Conservation (phyloP, 2,888 invertebrate species). For the Augochlorella aurata region DNA sequence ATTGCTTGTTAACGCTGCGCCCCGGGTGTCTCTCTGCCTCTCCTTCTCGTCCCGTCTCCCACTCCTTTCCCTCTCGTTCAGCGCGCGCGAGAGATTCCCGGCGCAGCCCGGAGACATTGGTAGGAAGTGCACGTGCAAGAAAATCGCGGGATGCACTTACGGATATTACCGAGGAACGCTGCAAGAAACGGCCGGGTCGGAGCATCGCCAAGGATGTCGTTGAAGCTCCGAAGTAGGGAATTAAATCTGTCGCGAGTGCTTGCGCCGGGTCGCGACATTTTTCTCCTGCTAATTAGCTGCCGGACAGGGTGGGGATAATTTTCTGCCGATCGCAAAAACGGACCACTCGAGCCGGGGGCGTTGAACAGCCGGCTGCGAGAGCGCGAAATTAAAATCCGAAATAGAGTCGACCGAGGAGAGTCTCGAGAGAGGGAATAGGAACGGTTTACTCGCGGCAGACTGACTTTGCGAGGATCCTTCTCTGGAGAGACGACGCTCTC, state of each 20-base stretch:
- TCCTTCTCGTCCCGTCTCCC: not conserved
- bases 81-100: not conserved
- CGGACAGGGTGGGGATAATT: not conserved
- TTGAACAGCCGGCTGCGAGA: not conserved
- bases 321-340: constrained; percentile 16
- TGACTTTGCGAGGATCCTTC: constrained; percentile 23
- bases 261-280: constrained; percentile 1
- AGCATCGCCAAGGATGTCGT: constrained; percentile 9
- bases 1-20: constrained; percentile 70
- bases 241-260: constrained; percentile 49
- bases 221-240: constrained; percentile 31
- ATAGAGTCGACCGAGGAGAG: not conserved
- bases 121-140: constrained; percentile 61
- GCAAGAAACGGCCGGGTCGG: constrained; percentile 26
- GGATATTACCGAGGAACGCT: constrained; percentile 66
- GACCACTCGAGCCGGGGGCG: not conserved
- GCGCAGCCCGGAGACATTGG: constrained; percentile 45
- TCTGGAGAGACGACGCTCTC: constrained; percentile 1
- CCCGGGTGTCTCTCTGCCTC: constrained; percentile 60
- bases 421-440: not conserved
- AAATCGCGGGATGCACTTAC: constrained; percentile 73
- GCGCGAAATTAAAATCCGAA: constrained; percentile 31
- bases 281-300: not conserved
- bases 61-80: not conserved
- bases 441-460: constrained; percentile 37